phyloP scores from a whole-genome alignment of 2,888 invertebrate species.

The Cynaeus angustus region DNA sequence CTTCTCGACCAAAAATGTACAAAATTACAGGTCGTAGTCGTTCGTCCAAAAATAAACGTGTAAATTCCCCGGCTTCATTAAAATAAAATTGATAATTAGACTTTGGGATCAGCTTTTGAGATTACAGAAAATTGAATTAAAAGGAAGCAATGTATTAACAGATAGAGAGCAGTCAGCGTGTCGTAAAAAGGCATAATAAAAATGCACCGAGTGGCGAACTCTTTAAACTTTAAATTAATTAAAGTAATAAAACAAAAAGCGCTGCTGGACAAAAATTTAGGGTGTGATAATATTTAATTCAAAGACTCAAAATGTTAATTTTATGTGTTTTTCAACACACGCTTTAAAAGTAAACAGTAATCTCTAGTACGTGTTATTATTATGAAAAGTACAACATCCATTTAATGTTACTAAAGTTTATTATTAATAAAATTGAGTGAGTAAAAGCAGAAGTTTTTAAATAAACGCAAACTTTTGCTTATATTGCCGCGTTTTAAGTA shows the following conservation, averaged over 20 bases:
- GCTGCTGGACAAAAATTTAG: not conserved
- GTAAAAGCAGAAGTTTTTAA: slow-evolving; percentile 6
- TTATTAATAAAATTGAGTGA: not conserved
- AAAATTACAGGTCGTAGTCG: too few species aligned
- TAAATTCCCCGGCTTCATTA: not conserved
- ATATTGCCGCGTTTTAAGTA: not conserved
- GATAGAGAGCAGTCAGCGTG: too few species aligned
- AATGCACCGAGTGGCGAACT: not conserved
- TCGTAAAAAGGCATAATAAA: not conserved
- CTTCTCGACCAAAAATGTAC: too few species aligned
- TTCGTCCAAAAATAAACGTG: not conserved
- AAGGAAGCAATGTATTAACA: not conserved
- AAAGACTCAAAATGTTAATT: too few species aligned
- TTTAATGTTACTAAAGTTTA: not conserved
- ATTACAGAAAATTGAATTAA: not conserved
- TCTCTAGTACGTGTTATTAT: too few species aligned
- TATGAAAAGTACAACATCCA: too few species aligned
- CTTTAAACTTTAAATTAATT: not conserved
- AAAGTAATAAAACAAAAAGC: not conserved
- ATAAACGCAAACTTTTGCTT: not conserved
- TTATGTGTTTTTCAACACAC: too few species aligned
- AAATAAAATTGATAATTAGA: not conserved
- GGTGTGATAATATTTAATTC: not conserved
- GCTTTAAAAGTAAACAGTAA: too few species aligned
- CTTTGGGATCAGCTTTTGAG: slow-evolving; percentile 1